Conservation (phyloP, 2,113 vertebrate species). For the Periophthalmus modestus region DNA sequence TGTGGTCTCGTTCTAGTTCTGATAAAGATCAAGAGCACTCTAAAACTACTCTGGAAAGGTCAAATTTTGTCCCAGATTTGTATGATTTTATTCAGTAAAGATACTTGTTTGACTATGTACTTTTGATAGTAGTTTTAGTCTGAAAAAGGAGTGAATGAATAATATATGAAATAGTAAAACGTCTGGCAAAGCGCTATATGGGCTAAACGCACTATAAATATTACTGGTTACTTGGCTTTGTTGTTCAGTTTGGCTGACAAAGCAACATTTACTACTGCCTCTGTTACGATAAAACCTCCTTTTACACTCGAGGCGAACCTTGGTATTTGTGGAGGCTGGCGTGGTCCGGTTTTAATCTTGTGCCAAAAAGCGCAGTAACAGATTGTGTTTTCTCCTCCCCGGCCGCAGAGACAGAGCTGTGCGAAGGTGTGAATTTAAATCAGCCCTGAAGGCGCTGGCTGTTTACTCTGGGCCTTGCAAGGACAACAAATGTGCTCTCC, state of each 20-base stretch:
- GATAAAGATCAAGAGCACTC: neutral
- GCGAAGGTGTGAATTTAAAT: conserved; percentile 13
- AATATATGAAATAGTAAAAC: neutral
- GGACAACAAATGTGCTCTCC: conserved; percentile 11
- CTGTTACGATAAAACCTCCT: neutral
- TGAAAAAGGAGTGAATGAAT: neutral
- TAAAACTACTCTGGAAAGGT: too few species aligned
- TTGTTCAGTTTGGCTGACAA: neutral
- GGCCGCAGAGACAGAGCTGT: conserved; percentile 5
- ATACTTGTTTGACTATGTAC: too few species aligned
- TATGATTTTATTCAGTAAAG: too few species aligned
- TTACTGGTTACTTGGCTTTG: neutral
- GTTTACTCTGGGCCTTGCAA: conserved; percentile 7
- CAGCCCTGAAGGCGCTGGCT: conserved; percentile 6
- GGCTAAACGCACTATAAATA: neutral
- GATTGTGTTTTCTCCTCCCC: conserved; percentile 7
- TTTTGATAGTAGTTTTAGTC: too few species aligned
- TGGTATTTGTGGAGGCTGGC: neutral
- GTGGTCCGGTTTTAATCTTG: neutral
- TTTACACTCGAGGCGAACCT: neutral
- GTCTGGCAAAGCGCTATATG: neutral
- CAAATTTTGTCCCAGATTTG: too few species aligned
- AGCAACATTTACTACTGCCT: neutral
- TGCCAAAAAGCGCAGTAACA: conserved; percentile 3
- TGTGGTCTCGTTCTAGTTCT: neutral